Base-by-base conservation (phyloP, 2,113 vertebrate species). In the Egretta garzetta region DNA sequence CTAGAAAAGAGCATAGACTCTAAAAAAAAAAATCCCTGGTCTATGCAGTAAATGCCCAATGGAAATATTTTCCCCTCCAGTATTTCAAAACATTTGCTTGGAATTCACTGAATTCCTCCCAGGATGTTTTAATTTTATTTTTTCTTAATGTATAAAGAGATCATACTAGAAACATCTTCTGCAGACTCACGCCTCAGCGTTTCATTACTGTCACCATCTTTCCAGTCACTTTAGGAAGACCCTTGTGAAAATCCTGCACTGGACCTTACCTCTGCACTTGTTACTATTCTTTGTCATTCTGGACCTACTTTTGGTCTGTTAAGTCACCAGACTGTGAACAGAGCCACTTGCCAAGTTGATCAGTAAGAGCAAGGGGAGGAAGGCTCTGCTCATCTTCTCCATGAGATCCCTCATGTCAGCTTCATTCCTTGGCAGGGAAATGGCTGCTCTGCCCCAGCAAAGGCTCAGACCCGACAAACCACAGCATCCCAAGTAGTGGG, bases 381-480 rank as follows among this genome's bases (percentile, higher is more conserved):
- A 72, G 24, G 14, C 8, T 75, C 39, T 43, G 5, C 45, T 53
- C 22, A 49, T 8, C 6, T 24, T 22, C 12, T 5, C 6, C 21
- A 3, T 3, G 23, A 55, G 22, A 68, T 15, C 32, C 14, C 17
- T 56, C 14, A 4, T 2, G 3, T 11, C 30, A 27, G 13, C 45
- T 37, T 53, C 13, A 1, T 19, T 58, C 30, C 79, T 59, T 3
- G 0, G 33, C 73, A 35, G 35, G 23, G 9, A 72, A 37, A 47
- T 0, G 21, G 18, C 35, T 47, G 73, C 22, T 83, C 47, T 63
- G 53, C 4, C 10, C 49, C 24, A 32, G 19, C 6, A 8, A 43
- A 12, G 35, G 32, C 39, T 60, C 0, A 0, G 19, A 56, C 10
- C 4, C 16, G 7, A 30, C 5, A 41, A 75, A 41, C 17, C 6